phyloP scores from a whole-genome alignment of 2,113 vertebrate species.

The Cynoglossus semilaevis region DNA sequence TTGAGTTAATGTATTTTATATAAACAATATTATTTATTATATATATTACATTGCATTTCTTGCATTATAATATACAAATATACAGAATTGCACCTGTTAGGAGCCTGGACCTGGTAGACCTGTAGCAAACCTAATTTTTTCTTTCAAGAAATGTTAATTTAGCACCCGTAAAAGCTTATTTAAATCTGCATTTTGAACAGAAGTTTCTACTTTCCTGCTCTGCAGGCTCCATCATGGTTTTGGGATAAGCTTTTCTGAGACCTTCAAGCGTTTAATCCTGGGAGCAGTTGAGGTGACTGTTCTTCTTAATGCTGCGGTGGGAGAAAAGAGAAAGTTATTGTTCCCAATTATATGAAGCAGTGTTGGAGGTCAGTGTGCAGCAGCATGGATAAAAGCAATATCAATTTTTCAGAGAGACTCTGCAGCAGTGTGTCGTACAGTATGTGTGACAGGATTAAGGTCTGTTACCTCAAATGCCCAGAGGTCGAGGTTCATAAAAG shows the following conservation, averaged over 20 bases:
- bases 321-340: slow-evolving; percentile 27
- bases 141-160: too few species aligned
- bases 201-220: slow-evolving; percentile 8
- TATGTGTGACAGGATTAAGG: slow-evolving; percentile 57
- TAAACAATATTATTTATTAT: too few species aligned
- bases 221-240: slow-evolving; percentile 34
- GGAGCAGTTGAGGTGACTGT: slow-evolving; percentile 39
- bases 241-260: slow-evolving; percentile 23
- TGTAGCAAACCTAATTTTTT: too few species aligned
- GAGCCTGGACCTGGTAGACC: too few species aligned
- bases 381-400: slow-evolving; percentile 62
- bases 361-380: slow-evolving; percentile 59
- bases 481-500: not conserved
- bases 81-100: too few species aligned
- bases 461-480: slow-evolving; percentile 7
- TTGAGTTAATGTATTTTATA: too few species aligned
- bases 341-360: slow-evolving; percentile 52
- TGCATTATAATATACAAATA: too few species aligned
- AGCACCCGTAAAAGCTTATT: too few species aligned
- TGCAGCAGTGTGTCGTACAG: slow-evolving; percentile 42
- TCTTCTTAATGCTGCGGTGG: slow-evolving; percentile 20
- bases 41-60: too few species aligned
- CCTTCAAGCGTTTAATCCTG: slow-evolving; percentile 41
- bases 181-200: too few species aligned
- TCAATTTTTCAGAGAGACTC: slow-evolving; percentile 54